Base-by-base conservation (phyloP, 2,113 vertebrate species). In the Rhinoderma darwinii region DNA sequence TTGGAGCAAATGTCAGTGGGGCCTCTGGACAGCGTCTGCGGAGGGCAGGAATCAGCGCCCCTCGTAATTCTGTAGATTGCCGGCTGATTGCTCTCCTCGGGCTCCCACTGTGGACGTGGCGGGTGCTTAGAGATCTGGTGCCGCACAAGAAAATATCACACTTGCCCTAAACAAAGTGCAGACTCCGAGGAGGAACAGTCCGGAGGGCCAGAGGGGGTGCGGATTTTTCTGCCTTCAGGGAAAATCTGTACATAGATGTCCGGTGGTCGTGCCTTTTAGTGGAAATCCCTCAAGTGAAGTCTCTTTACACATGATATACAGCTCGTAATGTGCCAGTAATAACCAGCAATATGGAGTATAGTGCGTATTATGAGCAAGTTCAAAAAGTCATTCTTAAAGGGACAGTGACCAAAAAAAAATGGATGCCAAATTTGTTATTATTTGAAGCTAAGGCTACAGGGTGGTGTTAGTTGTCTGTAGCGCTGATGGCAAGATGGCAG, bases 1-100 rank as follows among this genome's bases (percentile, higher is more conserved):
- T 86, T 86, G 84, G 43, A 86, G 63, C 75, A 79, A 39, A 72
- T 66, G 84, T 86, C 84, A 86, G 76, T 5, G 15, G 43, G 43
- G 75, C 27, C 76, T 86, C 84, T 86, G 84, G 84, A 86, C 84
- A 86, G 70, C 76, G 43, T 86, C 84, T 63, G 50, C 44, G 22
- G 32, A 80, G 84, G 84, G 76, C 84, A 80, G 77, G 41, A 79
- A 63, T 44, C n/a, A 59, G 61, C 76, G 47, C 47, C 63, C 32
- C 76, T 50, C 47, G 27, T 72, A 72, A 80, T 39, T 70, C 84
- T 86, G 59, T 50, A 41, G 51, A 80, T 78, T 72, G 47, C 61
- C 30, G 63, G 17, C 84, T 86, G 84, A 86, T 86, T 86, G 37
- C 59, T 86, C 27, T 78, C 56, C 74, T 22, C 27, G n/a, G n/a